phyloP scores from a whole-genome alignment of 2,888 invertebrate genomes.

The Mystacides longicornis region DNA sequence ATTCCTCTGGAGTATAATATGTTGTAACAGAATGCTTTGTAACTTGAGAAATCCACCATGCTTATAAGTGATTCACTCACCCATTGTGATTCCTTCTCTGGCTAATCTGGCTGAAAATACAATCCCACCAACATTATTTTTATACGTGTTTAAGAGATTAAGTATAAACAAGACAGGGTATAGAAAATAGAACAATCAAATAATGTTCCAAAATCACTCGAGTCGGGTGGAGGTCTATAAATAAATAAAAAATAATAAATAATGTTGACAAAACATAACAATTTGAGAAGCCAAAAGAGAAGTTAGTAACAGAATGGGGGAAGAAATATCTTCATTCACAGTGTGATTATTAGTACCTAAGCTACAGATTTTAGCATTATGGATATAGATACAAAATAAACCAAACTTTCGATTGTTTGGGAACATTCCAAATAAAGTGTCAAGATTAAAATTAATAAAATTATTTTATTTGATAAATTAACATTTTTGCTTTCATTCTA shows the following conservation, averaged over 20 bases:
- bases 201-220: background rate
- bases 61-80: conserved; percentile 25
- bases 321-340: too few species aligned
- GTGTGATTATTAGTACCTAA: too few species aligned
- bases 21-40: conserved; percentile 16
- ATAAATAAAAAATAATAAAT: background rate
- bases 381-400: too few species aligned
- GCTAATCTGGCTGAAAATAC: conserved; percentile 25
- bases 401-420: too few species aligned
- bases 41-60: conserved; percentile 23
- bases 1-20: conserved; percentile 9
- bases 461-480: too few species aligned
- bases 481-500: too few species aligned
- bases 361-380: too few species aligned
- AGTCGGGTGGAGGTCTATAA: too few species aligned
- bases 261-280: background rate
- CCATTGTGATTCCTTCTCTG: conserved; percentile 26
- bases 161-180: background rate
- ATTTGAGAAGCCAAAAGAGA: too few species aligned
- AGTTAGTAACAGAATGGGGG: too few species aligned
- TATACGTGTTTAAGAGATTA: background rate
- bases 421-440: too few species aligned
- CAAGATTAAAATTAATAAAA: too few species aligned
- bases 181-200: background rate
- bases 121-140: background rate